Evolutionary conservation across 2,888 invertebrate genomes (phyloP), one percentile per base, ranked within the genome.

Genomic region (Monoplex corrugatus): DNA sequence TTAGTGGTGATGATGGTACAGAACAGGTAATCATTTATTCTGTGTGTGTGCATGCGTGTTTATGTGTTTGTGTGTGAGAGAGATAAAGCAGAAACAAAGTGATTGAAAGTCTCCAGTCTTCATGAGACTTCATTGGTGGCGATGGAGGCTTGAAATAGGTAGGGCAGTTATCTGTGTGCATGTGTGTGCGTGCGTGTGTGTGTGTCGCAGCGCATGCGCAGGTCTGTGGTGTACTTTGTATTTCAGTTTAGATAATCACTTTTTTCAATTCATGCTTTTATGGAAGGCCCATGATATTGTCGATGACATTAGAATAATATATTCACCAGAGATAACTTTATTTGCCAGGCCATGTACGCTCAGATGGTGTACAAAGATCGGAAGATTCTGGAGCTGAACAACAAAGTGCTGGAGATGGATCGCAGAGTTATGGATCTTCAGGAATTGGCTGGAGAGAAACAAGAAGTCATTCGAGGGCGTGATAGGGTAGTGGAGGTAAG

Each of bases 371-470:
- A 97, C 90, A 97, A 97, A 93, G 97, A 97, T 94, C 97, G 96
- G 89, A 97, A 96, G 93, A 97, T 98, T 89, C 94, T 97, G 68
- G 97, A 98, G 94, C 96, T 98, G 90, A 97, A 97, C 94, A 97
- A 97, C 92, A 97, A 97, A 95, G 97, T 98, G n/a, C 97, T 97
- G 92, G 97, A 98, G 93, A 96, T 98, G 95, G 98, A 98, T 96
- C 97, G 97, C 16, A 97, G 97, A 90, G 97, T 98, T 85, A 96
- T 98, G 91, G 98, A 98, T 95, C 96, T 97, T 10, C 98, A 98
- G 96, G 98, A 98, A 95, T 97, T 97, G 96, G 96, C 98, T 5
- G 97, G 97, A 94, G 98, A 98, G 96, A 98, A 98, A 95, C 98
- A 98, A 96, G 97, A 98, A 94, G 97, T 98, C 87, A 98, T 98